Conservation (phyloP, 2,113 vertebrate genomes). For the Pedetes capensis region DNA sequence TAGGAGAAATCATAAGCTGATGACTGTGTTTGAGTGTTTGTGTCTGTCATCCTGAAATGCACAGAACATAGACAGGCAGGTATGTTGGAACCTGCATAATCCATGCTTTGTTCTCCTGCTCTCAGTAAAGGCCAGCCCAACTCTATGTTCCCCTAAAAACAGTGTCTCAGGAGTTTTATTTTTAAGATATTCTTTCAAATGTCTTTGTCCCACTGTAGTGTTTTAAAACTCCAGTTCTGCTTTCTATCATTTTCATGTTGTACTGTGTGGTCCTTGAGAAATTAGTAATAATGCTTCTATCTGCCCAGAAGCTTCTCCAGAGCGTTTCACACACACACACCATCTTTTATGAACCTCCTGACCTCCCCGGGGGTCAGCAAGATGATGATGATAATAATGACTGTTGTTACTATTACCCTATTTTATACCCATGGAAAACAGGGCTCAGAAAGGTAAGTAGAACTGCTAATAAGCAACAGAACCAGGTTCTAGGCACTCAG, state of each 20-base stretch:
- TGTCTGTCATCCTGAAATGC: neutral
- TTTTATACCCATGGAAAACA: neutral
- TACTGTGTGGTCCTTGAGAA: neutral
- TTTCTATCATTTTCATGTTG: neutral
- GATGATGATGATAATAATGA: neutral
- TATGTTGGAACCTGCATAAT: neutral
- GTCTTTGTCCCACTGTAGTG: neutral
- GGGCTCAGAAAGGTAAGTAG: neutral
- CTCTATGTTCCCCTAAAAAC: too few species aligned
- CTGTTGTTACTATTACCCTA: neutral
- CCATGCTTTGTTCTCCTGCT: neutral
- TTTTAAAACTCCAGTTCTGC: neutral
- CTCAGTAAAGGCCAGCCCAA: accelerated
- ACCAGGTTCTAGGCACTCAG: neutral
- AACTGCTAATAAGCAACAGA: neutral
- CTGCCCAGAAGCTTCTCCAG: neutral
- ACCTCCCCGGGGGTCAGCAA: neutral
- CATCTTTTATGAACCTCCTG: neutral
- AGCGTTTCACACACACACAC: neutral
- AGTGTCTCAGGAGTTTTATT: neutral
- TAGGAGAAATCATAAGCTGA: neutral
- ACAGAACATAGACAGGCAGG: too few species aligned
- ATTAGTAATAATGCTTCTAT: neutral
- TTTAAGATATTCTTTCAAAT: neutral
- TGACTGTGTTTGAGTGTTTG: neutral